Conservation (phyloP, 2,797 vertebrate species). For the Myotis myotis region DNA sequence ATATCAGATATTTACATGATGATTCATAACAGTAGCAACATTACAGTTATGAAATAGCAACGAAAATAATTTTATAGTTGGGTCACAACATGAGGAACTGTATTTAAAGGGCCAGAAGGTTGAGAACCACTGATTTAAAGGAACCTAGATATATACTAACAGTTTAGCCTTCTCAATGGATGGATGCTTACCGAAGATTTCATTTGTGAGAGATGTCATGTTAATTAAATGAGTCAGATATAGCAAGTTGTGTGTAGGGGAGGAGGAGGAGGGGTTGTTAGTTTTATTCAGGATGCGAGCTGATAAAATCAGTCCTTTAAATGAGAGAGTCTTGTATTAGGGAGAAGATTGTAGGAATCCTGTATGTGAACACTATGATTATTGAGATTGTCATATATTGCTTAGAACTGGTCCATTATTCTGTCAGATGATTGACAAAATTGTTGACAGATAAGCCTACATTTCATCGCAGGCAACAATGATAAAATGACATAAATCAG, state of each 20-base stretch:
- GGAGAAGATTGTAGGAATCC: neutral
- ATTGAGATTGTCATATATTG: conserved; percentile 62
- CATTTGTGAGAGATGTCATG: conserved; percentile 42
- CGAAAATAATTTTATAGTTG: too few species aligned
- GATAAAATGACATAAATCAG: conserved; percentile 72
- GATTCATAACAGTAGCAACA: too few species aligned
- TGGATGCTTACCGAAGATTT: conserved; percentile 58
- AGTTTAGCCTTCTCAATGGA: conserved; percentile 59
- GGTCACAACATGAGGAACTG: too few species aligned
- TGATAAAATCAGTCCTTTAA: conserved; percentile 63
- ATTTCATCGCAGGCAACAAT: conserved; percentile 64
- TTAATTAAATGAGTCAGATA: conserved; percentile 58
- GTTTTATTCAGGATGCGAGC: conserved; percentile 52
- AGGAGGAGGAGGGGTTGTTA: neutral
- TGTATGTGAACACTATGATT: conserved; percentile 3
- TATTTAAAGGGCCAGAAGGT: too few species aligned
- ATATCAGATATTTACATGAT: too few species aligned
- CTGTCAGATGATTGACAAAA: conserved; percentile 72
- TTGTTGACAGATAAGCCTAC: conserved; percentile 71
- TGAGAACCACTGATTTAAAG: conserved; percentile 36
- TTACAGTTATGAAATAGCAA: too few species aligned
- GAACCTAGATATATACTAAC: conserved; percentile 54
- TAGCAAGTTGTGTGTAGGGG: neutral
- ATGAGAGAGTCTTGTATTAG: conserved; percentile 49
- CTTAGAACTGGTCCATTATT: conserved; percentile 66